phyloP scores from a whole-genome alignment of 2,797 vertebrate species.

The Poeciliopsis gracilis region DNA sequence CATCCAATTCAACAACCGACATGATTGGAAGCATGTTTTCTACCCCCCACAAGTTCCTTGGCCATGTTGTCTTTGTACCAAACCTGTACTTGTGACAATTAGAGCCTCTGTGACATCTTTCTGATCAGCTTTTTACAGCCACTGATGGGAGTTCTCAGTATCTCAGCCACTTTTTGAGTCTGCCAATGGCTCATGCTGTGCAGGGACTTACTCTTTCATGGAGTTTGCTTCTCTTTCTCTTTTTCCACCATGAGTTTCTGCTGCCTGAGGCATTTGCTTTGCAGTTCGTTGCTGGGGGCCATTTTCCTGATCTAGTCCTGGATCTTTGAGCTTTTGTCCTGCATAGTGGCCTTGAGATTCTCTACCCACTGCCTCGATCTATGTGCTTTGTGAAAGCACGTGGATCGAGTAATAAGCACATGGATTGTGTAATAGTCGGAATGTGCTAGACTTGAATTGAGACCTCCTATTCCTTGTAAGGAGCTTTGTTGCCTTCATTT shows the following conservation, averaged over 20 bases:
- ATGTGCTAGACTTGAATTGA: not conserved
- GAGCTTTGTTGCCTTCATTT: not conserved
- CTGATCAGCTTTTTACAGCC: not conserved
- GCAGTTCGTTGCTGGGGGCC: not conserved
- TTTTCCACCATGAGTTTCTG: not conserved
- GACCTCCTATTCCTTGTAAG: not conserved
- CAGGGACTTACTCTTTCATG: not conserved
- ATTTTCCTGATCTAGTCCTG: constrained; percentile 2
- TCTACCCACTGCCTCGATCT: not conserved
- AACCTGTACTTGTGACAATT: constrained; percentile 1
- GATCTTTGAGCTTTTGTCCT: constrained; percentile 3
- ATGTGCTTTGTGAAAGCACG: not conserved
- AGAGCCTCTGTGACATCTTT: not conserved
- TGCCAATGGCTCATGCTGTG: not conserved
- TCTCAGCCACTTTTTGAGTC: constrained; percentile 3
- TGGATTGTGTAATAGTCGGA: not conserved
- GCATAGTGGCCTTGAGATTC: constrained; percentile 8
- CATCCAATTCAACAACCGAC: not conserved
- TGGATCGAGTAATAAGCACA: too few species aligned
- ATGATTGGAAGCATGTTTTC: not conserved
- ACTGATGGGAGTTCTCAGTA: constrained; percentile 5
- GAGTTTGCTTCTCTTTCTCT: not conserved
- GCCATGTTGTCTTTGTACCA: not conserved
- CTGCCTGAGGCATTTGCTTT: constrained; percentile 9
- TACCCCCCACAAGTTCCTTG: not conserved